A percentile compares a stretch with the other conserved stretches of the same genome.
phyloP scores from a whole-genome alignment of 2,888 invertebrate genomes.

The Cheilosia urbana region DNA sequence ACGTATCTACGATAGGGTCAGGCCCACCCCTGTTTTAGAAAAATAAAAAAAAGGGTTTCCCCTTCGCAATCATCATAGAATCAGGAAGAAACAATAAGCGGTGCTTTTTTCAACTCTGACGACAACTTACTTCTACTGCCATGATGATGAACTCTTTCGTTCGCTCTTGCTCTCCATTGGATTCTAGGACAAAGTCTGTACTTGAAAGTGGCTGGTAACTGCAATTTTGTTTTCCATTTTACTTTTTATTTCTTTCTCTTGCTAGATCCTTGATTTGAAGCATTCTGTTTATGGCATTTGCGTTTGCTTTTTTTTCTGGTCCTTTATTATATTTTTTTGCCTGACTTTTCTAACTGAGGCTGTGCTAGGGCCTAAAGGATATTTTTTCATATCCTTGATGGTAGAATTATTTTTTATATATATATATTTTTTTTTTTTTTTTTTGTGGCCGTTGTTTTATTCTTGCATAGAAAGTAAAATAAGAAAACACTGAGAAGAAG shows the following conservation, averaged over 20 bases:
- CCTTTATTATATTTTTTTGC: conserved; percentile 33
- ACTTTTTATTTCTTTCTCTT: conserved; percentile 27
- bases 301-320: conserved; percentile 38
- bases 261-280: conserved; percentile 71
- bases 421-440: conserved; percentile 5
- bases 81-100: conserved; percentile 39
- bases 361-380: conserved; percentile 67
- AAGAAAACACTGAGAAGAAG: conserved; percentile 31
- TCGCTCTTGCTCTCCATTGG: conserved; percentile 18
- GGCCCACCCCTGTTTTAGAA: conserved; percentile 25
- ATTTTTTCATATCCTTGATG: conserved; percentile 68
- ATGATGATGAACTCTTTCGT: conserved; percentile 65
- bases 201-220: conserved; percentile 73
- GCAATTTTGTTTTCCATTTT: conserved; percentile 69
- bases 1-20: conserved; percentile 46
- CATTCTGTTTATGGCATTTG: conserved; percentile 72
- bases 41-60: conserved; percentile 33
- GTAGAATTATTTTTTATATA: conserved; percentile 48
- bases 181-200: conserved; percentile 63
- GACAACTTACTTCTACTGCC: conserved; percentile 56
- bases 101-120: conserved; percentile 45
- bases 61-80: conserved; percentile 49
- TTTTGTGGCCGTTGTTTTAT: conserved; percentile 4
- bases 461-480: conserved; percentile 57
- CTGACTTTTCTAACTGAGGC: conserved; percentile 26